These are phyloP conservation scores for Tetranychus cinnabarinus DNA, from an alignment of 1,140 invertebrate species.

Conservation along the genomic window DNA sequence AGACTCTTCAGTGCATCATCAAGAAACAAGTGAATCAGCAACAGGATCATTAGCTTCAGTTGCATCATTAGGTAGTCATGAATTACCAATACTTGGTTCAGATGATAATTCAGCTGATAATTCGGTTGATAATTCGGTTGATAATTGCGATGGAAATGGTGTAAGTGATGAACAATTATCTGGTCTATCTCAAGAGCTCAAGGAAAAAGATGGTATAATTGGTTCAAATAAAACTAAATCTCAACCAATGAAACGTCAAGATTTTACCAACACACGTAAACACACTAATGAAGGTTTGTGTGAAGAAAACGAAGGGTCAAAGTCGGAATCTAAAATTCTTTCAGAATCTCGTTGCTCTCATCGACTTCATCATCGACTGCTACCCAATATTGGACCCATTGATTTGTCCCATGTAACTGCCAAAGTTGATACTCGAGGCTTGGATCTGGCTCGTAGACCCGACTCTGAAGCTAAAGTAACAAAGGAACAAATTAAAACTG, in stretches of 20 bases:
- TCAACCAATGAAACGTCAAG: no score
- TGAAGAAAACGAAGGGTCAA: no score
- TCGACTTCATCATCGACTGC: not conserved
- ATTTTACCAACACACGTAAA: no score
- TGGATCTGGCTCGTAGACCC: not conserved
- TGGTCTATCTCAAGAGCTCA: no score
- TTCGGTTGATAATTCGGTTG: not conserved
- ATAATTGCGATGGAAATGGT: no score
- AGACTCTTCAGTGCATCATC: not conserved
- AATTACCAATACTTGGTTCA: not conserved
- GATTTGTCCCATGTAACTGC: conserved; percentile 4
- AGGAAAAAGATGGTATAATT: no score
- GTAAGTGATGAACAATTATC: no score
- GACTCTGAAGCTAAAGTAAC: not conserved
- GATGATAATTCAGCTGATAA: not conserved
- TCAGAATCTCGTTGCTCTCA: conserved; percentile 1
- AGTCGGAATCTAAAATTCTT: not conserved
- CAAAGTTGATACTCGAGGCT: conserved; percentile 2
- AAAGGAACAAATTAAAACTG: not conserved
- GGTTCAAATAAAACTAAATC: no score
- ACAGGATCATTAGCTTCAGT: no score
- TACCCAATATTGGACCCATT: not conserved
- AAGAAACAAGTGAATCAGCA: not conserved
- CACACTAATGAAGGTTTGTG: no score
- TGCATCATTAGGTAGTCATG: not conserved